Evolutionary conservation across 2,888 invertebrate genomes (phyloP), one percentile per base, ranked within the genome.

Genomic region (Dysmachus trigonus): DNA sequence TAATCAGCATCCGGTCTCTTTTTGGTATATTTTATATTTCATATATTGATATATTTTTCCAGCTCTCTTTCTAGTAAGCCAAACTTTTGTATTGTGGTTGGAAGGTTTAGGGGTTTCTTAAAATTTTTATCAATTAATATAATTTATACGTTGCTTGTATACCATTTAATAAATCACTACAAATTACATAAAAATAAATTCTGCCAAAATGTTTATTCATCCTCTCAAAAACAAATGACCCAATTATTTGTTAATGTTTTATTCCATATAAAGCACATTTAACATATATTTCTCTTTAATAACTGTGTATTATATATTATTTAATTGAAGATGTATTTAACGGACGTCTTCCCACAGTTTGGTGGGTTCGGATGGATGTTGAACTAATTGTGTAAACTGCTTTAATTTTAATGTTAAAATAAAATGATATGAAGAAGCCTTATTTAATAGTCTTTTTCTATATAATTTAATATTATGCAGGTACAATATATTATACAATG

Each of bases 231-330:
- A 41, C 15, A 62, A 62, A 62, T 62, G 1, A 27, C 62, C 15
- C 15, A 41, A 13, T 22, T 27, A 8, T 62, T 62, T 62, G 22
- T 1, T 27, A 22, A 62, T 76, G 3, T 76, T 38, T 76, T 76
- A 76, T 76, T 76, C 38, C 76, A 76, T 76, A 76, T 76, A 76
- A 76, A 76, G 76, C 76, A 76, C 76, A 76, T 76, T 35, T 76
- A 76, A 76, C 76, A 76, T 76, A 76, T 18, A 76, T 41, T 35
- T 76, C 13, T 35, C 35, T 35, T 76, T 35, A 35, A 33, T 76
- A 38, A 41, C 22, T 76, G 27, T 18, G 33, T 76, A 22, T 33
- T 76, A 76, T 76, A 76, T 38, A 33, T 2, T 74, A n/a, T 30
- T 38, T 76, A 76, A n/a, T 73, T 73, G 33, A 38, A 76, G 22